phyloP scores from a whole-genome alignment of 2,888 invertebrate species.

The Rhabditophanes sp. region DNA sequence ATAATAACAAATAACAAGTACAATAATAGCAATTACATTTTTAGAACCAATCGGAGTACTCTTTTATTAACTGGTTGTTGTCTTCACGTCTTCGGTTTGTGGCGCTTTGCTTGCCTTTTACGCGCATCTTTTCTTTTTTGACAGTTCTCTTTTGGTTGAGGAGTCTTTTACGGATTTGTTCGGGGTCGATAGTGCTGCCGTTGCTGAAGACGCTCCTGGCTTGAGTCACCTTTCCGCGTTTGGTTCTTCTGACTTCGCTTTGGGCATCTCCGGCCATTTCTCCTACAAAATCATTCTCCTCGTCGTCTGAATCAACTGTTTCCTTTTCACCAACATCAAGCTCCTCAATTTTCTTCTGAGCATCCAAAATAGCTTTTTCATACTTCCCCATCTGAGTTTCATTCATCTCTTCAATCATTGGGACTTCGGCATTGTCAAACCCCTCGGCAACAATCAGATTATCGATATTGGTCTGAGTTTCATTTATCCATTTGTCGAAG shows the following conservation, averaged over 20 bases:
- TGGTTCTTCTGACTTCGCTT: background rate
- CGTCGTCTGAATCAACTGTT: conserved; percentile 5
- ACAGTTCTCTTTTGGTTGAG: conserved; percentile 20
- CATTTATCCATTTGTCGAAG: conserved; percentile 31
- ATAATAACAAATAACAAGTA: conserved; percentile 10
- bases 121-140: conserved; percentile 31
- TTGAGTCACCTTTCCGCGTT: conserved; percentile 10
- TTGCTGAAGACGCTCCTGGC: conserved; percentile 13
- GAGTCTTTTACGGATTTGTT: conserved; percentile 30
- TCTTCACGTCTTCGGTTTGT: conserved; percentile 32
- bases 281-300: background rate
- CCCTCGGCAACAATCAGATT: conserved; percentile 8
- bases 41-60: conserved; percentile 36
- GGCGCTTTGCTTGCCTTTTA: conserved; percentile 39
- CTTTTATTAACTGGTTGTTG: conserved; percentile 32
- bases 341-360: conserved; percentile 8
- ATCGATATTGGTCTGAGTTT: conserved; percentile 24
- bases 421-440: conserved; percentile 12
- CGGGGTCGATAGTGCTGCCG: conserved; percentile 28
- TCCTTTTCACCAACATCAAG: conserved; percentile 4
- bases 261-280: conserved; percentile 1
- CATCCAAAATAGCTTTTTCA: conserved; percentile 6
- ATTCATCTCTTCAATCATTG: conserved; percentile 15
- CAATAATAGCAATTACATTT: conserved; percentile 6
- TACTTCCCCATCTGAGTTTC: conserved; percentile 11